Conservation (phyloP, 2,797 vertebrate genomes). For the Etheostoma perlongum region DNA sequence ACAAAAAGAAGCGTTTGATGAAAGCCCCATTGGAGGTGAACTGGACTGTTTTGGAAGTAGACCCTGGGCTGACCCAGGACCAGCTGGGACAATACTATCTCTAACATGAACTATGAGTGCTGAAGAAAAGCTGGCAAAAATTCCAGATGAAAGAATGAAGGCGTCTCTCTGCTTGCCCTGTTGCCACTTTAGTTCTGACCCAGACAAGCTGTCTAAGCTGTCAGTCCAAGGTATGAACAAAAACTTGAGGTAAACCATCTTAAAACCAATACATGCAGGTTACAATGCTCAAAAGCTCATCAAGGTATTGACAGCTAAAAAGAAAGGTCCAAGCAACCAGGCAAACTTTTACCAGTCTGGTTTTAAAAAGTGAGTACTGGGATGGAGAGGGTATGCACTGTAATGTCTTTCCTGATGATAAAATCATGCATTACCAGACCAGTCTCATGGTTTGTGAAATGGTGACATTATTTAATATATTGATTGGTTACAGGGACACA, state of each 20-base stretch:
- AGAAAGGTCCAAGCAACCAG: neutral
- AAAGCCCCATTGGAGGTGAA: neutral
- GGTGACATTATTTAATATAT: too few relatives aligned
- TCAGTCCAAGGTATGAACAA: conserved; percentile 7
- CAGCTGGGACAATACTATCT: neutral
- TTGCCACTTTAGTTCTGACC: conserved; percentile 1
- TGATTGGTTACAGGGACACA: too few relatives aligned
- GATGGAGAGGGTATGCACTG: conserved; percentile 9
- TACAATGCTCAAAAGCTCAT: conserved; percentile 36
- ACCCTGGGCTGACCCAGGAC: neutral
- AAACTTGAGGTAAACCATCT: conserved; percentile 13
- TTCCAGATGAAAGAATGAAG: neutral
- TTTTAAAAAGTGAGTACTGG: conserved; percentile 22
- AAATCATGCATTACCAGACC: conserved; percentile 48
- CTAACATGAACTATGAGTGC: neutral
- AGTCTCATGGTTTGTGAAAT: too few relatives aligned
- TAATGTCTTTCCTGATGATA: conserved; percentile 43
- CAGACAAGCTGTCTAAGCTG: conserved; percentile 9
- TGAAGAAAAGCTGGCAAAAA: neutral
- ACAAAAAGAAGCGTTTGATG: neutral
- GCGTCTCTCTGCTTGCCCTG: neutral
- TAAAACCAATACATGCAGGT: conserved; percentile 57
- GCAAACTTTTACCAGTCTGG: conserved; percentile 16
- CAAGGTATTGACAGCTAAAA: neutral
- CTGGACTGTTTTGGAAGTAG: neutral